Percentiles rank a stretch among this genome's conserved stretches.
Evolutionary conservation across 2,113 vertebrate species (phyloP).

Genomic region (Pantherophis guttatus): DNA sequence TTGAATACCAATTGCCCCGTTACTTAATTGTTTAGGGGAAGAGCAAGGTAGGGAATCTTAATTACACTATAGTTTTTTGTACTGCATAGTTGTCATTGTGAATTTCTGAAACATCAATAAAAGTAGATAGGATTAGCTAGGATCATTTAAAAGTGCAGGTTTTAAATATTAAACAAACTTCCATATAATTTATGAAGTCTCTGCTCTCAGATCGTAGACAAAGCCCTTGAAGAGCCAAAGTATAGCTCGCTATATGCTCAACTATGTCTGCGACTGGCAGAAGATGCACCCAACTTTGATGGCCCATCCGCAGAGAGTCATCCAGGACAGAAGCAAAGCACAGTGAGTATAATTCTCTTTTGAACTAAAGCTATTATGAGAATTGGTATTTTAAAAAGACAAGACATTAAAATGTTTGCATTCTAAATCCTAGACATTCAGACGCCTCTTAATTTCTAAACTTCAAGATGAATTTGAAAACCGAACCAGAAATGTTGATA

Average conservation of each 20-base stretch:
- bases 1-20: neutral
- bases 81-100: neutral
- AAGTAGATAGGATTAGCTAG: neutral
- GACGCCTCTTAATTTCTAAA: constrained; percentile 99
- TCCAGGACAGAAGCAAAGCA: constrained; percentile 99
- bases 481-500: constrained; percentile 99
- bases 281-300: constrained; percentile 99
- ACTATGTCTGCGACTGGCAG: constrained; percentile 99
- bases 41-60: neutral
- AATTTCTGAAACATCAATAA: neutral
- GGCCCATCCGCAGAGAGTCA: constrained; percentile 97
- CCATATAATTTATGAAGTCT: neutral
- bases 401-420: neutral
- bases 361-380: neutral
- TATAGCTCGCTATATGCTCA: constrained; percentile 99
- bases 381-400: fast-evolving
- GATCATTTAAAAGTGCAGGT: neutral
- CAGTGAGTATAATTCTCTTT: constrained; percentile 76
- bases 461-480: constrained; percentile 99
- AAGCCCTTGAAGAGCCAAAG: constrained; percentile 99
- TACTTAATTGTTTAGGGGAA: neutral
- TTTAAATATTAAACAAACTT: neutral
- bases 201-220: constrained; percentile 92
- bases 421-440: constrained; percentile 85
- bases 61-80: neutral